A percentile compares a stretch with the other conserved stretches of the same genome.
Evolutionary conservation across 2,113 vertebrate genomes (phyloP).

Genomic region (Acrocephalus arundinaceus): DNA sequence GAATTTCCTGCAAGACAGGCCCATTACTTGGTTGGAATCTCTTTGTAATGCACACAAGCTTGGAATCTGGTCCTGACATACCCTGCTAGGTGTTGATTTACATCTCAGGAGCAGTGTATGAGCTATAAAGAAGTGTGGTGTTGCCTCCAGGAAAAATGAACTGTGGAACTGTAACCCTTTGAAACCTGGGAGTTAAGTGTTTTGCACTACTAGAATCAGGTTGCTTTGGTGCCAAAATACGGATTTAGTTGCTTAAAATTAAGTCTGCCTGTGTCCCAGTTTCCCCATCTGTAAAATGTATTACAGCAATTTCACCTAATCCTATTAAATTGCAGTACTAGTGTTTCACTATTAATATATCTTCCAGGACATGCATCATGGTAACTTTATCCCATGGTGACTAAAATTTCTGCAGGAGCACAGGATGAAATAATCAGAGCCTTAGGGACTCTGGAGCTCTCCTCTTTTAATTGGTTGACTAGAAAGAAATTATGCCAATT

Average conservation of each 20-base stretch:
- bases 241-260: conserved; percentile 58
- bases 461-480: conserved; percentile 24
- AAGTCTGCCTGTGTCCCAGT: conserved; percentile 49
- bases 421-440: conserved; percentile 19
- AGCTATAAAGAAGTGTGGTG: background rate
- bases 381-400: conserved; percentile 39
- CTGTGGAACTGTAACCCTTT: background rate
- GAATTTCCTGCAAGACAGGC: background rate
- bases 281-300: conserved; percentile 59
- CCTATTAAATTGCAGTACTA: conserved; percentile 59
- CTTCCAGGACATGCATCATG: conserved; percentile 48
- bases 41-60: too few relatives aligned
- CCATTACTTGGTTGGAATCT: background rate
- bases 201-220: background rate
- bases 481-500: conserved; percentile 19
- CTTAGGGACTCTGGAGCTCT: background rate
- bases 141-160: background rate
- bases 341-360: conserved; percentile 61
- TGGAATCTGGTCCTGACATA: background rate
- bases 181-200: background rate
- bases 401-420: background rate
- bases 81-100: background rate
- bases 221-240: conserved; percentile 52
- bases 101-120: background rate
- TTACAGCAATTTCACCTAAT: conserved; percentile 61